phyloP scores from a whole-genome alignment of 2,113 vertebrate genomes.

The Cervus canadensis region DNA sequence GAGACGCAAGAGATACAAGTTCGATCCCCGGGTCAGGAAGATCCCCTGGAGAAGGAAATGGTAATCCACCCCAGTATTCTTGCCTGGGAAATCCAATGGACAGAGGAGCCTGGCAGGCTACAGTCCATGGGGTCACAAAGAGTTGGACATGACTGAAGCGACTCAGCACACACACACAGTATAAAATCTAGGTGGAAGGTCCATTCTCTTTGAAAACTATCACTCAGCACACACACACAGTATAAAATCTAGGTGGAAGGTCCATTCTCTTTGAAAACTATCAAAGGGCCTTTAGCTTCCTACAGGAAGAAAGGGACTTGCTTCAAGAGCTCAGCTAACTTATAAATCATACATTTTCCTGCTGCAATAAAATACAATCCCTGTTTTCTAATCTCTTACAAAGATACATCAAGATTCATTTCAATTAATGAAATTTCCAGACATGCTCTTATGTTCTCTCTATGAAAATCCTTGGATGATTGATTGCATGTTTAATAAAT shows the following conservation, averaged over 20 bases:
- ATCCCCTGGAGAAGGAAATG: not conserved
- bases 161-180: not conserved
- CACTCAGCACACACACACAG: not conserved
- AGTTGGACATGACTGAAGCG: not conserved
- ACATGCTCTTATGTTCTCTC: slow-evolving; percentile 25
- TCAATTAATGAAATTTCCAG: not conserved
- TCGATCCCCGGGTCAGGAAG: not conserved
- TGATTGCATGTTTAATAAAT: slow-evolving; percentile 27
- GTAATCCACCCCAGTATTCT: not conserved
- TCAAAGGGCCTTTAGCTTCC: slow-evolving; percentile 1
- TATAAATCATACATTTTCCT: not conserved
- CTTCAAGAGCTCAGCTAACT: not conserved
- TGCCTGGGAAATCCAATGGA: not conserved
- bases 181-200: not conserved
- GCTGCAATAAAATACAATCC: not conserved
- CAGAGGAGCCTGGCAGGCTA: not conserved
- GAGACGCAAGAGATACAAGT: not conserved
- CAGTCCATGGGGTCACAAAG: not conserved
- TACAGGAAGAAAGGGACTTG: not conserved
- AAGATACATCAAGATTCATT: slow-evolving; percentile 5
- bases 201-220: not conserved
- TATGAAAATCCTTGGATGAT: slow-evolving; percentile 11
- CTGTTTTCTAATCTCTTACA: not conserved
- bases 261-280: not conserved
- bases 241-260: not conserved